Conservation (phyloP, 2,797 vertebrate species). For the Smutsia temminckii region DNA sequence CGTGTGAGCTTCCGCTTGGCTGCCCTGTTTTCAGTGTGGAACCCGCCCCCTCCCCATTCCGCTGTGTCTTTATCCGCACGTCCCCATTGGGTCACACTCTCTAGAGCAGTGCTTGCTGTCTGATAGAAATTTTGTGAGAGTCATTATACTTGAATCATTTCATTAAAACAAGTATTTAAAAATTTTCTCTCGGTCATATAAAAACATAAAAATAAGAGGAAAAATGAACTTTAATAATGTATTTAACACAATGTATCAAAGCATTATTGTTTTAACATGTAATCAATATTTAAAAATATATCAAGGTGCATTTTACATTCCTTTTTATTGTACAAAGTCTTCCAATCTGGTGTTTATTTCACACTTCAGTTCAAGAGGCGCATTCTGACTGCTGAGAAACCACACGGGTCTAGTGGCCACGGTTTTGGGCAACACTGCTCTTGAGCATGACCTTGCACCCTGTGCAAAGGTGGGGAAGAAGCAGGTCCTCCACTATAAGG, state of each 20-base stretch:
- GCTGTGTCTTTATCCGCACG: too few relatives aligned
- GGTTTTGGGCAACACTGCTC: rapidly evolving
- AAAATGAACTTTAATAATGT: background rate
- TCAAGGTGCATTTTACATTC: background rate
- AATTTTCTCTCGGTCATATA: background rate
- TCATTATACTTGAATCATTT: too few relatives aligned
- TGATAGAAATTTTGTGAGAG: background rate
- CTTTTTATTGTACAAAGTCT: background rate
- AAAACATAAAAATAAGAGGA: background rate
- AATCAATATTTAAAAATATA: background rate
- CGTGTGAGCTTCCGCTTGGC: background rate
- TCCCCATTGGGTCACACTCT: background rate
- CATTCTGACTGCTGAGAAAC: background rate
- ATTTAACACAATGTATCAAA: background rate
- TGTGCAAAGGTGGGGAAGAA: too few relatives aligned
- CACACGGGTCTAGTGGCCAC: background rate
- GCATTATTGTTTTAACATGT: background rate
- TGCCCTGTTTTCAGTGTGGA: background rate
- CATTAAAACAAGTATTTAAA: background rate
- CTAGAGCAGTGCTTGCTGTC: background rate
- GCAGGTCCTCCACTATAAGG: background rate
- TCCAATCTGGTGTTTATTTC: background rate
- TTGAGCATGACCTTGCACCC: background rate
- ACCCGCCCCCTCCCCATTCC: too few relatives aligned
- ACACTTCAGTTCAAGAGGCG: background rate